These are phyloP conservation scores for Chloroclystis v-ata DNA, from an alignment of 2,888 invertebrate species.

Conservation along the genomic window DNA sequence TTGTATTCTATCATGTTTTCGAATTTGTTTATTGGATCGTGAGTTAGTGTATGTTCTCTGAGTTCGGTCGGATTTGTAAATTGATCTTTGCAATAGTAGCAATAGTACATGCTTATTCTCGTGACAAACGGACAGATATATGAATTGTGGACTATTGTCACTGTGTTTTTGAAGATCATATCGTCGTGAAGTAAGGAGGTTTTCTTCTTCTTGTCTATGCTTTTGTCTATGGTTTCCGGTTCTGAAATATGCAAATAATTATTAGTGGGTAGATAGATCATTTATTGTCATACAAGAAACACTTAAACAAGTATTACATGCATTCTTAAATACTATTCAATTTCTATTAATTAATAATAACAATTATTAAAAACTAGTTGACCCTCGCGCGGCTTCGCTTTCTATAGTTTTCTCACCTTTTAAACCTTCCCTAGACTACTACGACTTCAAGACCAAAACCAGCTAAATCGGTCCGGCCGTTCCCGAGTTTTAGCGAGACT, in stretches of 20 bases:
- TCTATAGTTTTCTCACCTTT: too few species aligned
- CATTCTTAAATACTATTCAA: too few species aligned
- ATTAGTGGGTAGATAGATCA: too few species aligned
- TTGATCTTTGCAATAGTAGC: slow-evolving; percentile 64
- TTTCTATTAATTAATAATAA: too few species aligned
- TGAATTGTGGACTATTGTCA: slow-evolving; percentile 55
- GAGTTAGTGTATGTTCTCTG: slow-evolving; percentile 55
- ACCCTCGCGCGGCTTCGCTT: too few species aligned
- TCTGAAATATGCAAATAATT: slow-evolving; percentile 29
- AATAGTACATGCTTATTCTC: slow-evolving; percentile 64
- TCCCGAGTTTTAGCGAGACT: too few species aligned
- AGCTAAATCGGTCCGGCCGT: too few species aligned
- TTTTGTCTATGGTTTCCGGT: slow-evolving; percentile 22
- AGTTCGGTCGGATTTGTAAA: slow-evolving; percentile 62
- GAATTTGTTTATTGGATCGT: slow-evolving; percentile 51
- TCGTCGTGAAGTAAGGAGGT: slow-evolving; percentile 44
- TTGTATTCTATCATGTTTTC: slow-evolving; percentile 55
- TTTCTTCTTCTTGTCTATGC: slow-evolving; percentile 32
- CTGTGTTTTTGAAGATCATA: slow-evolving; percentile 53
- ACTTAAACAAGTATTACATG: too few species aligned
- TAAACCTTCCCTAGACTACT: too few species aligned
- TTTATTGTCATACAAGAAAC: too few species aligned
- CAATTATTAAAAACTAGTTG: too few species aligned
- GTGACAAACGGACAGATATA: slow-evolving; percentile 64
- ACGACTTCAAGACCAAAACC: too few species aligned